These are phyloP conservation scores for Rotaria macrura DNA, from an alignment of 2,888 invertebrate species.

Conservation along the genomic window DNA sequence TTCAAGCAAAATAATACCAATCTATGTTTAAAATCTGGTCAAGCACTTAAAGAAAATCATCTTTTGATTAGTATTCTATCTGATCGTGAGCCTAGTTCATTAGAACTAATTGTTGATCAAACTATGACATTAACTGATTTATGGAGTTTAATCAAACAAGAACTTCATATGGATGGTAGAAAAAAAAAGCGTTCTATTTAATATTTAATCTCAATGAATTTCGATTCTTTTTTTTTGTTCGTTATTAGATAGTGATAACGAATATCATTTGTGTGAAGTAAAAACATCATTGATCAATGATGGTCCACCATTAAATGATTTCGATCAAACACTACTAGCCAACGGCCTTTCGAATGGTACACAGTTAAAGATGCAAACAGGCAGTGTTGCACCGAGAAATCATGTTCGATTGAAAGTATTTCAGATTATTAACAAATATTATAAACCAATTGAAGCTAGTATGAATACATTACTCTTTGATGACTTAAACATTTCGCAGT, in stretches of 20 bases:
- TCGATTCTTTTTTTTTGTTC: neutral
- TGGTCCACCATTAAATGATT: conserved; percentile 3
- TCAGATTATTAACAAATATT: neutral
- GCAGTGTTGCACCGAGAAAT: neutral
- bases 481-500: no score
- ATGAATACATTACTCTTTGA: neutral
- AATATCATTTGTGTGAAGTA: neutral
- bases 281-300: neutral
- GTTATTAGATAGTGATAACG: neutral
- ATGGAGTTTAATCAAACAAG: neutral
- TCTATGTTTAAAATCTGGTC: neutral
- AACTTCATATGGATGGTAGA: neutral
- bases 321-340: neutral
- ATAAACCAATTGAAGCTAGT: neutral
- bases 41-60: neutral
- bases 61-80: neutral
- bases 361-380: neutral
- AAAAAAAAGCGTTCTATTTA: neutral
- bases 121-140: neutral
- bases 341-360: neutral
- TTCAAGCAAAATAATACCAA: conserved; percentile 5
- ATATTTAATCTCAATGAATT: no score
- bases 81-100: neutral
- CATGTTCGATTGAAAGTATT: neutral
- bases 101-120: neutral